Evolutionary conservation across 2,888 invertebrate genomes (phyloP).

Genomic region (Polydrusus tereticollis): DNA sequence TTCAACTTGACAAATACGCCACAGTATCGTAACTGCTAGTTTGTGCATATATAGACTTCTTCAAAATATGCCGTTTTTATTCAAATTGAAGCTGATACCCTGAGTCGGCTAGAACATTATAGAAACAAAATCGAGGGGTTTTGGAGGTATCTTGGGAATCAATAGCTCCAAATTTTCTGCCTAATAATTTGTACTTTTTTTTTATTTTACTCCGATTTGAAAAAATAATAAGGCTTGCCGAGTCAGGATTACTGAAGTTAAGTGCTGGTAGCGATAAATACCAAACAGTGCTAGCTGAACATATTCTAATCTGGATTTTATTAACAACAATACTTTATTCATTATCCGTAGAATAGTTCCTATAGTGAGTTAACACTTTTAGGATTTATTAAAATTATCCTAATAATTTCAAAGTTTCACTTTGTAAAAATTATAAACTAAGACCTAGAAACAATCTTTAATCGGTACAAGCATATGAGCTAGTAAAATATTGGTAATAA

Average conservation of each 20-base stretch:
- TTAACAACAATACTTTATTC: conserved; percentile 51
- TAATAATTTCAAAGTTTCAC: conserved; percentile 43
- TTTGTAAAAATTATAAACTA: conserved; percentile 2
- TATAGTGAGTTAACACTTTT: conserved; percentile 26
- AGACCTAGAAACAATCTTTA: background rate
- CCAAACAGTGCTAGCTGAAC: conserved; percentile 52
- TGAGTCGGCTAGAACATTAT: conserved; percentile 25
- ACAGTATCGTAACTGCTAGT: conserved; percentile 32
- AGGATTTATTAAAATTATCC: conserved; percentile 41
- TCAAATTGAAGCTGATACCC: conserved; percentile 33
- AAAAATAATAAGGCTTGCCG: conserved; percentile 37
- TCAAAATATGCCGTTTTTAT: conserved; percentile 34
- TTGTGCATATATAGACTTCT: conserved; percentile 34
- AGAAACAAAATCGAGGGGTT: conserved; percentile 12
- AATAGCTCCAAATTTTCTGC: conserved; percentile 39
- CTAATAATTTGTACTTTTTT: conserved; percentile 46
- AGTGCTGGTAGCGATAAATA: conserved; percentile 48
- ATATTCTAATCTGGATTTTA: conserved; percentile 53
- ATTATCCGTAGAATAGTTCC: conserved; percentile 38
- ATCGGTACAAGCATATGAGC: background rate
- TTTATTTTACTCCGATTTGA: conserved; percentile 25
- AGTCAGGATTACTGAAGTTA: conserved; percentile 43
- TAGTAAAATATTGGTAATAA: background rate
- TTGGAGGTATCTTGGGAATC: conserved; percentile 44
- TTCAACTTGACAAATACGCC: conserved; percentile 40